Evolutionary conservation across 2,888 invertebrate species (phyloP).

Genomic region (Melinaea menophilus): DNA sequence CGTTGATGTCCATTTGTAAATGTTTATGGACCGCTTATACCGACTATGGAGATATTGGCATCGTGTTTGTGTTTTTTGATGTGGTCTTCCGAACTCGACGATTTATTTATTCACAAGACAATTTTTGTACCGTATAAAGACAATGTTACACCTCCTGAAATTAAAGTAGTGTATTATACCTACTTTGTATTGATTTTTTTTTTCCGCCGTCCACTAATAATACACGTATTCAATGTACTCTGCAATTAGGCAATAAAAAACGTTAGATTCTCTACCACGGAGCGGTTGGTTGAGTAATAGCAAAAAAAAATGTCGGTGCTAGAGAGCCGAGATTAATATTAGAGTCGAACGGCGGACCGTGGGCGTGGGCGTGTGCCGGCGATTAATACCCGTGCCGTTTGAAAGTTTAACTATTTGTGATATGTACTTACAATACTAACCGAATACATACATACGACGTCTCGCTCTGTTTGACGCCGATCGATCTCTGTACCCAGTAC

Average conservation of each 20-base stretch:
- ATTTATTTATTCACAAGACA: background rate
- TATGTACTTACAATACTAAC: constrained; percentile 17
- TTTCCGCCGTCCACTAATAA: background rate
- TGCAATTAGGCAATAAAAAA: constrained; percentile 1
- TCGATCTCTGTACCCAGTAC: too few species aligned
- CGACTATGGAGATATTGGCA: constrained; percentile 52
- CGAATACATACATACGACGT: constrained; percentile 20
- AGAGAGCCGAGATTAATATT: constrained; percentile 1
- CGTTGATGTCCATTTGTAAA: constrained; percentile 55
- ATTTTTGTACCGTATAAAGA: too few species aligned
- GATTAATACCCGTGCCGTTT: constrained; percentile 20
- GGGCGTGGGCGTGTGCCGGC: constrained; percentile 2
- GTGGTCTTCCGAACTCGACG: constrained; percentile 15
- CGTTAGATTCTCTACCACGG: background rate
- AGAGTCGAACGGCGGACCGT: background rate
- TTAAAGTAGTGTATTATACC: too few species aligned
- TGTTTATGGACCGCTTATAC: constrained; percentile 41
- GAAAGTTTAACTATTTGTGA: constrained; percentile 18
- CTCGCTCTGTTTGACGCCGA: background rate
- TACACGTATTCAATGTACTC: background rate
- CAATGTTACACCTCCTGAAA: too few species aligned
- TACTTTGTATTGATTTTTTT: too few species aligned
- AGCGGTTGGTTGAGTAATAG: background rate
- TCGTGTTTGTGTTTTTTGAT: constrained; percentile 9
- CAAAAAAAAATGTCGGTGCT: background rate